Conservation (phyloP, 1,140 invertebrate species). For the Doryteuthis pealeii region DNA sequence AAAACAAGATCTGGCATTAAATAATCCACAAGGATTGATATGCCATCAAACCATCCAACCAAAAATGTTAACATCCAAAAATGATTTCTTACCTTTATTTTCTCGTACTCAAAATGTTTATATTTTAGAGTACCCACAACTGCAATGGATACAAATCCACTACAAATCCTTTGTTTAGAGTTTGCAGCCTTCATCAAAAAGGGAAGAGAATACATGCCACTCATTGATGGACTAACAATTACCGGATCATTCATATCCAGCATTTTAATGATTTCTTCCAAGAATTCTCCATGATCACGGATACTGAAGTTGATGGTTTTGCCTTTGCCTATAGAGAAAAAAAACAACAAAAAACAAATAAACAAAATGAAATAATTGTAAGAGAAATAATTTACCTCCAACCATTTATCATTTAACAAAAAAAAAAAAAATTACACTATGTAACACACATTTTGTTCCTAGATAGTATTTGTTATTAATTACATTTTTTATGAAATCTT, state of each 20-base stretch:
- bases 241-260: constrained; percentile 47
- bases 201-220: constrained; percentile 59
- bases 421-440: too few relatives aligned
- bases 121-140: constrained; percentile 53
- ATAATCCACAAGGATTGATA: too few relatives aligned
- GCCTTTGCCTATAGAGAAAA: constrained; percentile 46
- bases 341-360: constrained; percentile 15
- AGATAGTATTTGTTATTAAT: too few relatives aligned
- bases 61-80: too few relatives aligned
- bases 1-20: too few relatives aligned
- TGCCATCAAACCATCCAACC: too few relatives aligned
- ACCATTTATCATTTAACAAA: too few relatives aligned
- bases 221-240: constrained; percentile 62
- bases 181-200: constrained; percentile 48
- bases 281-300: constrained; percentile 35
- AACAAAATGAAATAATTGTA: background rate
- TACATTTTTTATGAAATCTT: too few relatives aligned
- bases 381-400: too few relatives aligned
- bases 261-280: constrained; percentile 42
- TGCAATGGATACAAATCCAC: constrained; percentile 60
- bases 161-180: constrained; percentile 30
- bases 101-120: constrained; percentile 30
- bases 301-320: constrained; percentile 33
- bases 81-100: constrained; percentile 33
- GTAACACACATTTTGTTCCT: too few relatives aligned